Conservation (phyloP, 2,113 vertebrate species). For the Solea senegalensis region DNA sequence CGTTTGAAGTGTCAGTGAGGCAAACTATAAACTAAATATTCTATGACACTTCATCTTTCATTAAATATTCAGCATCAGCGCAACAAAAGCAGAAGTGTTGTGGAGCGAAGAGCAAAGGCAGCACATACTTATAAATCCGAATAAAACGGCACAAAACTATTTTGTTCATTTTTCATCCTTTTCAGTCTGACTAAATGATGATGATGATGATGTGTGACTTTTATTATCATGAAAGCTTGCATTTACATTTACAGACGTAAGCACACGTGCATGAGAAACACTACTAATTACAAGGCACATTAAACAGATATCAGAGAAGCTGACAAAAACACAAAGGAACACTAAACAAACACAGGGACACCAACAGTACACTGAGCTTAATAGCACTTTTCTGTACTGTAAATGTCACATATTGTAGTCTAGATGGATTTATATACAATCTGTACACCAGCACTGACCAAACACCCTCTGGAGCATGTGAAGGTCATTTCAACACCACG, state of each 20-base stretch:
- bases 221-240: constrained; percentile 6
- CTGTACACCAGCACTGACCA: constrained; percentile 39
- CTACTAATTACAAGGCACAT: not conserved
- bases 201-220: not conserved
- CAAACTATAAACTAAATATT: not conserved
- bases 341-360: not conserved
- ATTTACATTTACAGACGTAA: constrained; percentile 9
- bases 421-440: constrained; percentile 44
- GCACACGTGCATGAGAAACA: constrained; percentile 1
- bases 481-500: constrained; percentile 88
- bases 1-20: not conserved
- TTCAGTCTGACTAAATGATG: not conserved
- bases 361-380: not conserved
- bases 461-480: not conserved
- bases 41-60: not conserved
- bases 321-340: not conserved
- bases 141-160: not conserved
- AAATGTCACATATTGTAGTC: not conserved
- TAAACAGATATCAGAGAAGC: constrained; percentile 2
- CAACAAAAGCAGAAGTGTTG: not conserved
- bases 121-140: too few relatives aligned
- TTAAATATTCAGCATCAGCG: not conserved
- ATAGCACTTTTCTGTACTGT: not conserved
- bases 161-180: constrained; percentile 51
- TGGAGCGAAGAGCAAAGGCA: not conserved